Base-by-base conservation (phyloP, 1,140 invertebrate species). In the Megathymus violae region DNA sequence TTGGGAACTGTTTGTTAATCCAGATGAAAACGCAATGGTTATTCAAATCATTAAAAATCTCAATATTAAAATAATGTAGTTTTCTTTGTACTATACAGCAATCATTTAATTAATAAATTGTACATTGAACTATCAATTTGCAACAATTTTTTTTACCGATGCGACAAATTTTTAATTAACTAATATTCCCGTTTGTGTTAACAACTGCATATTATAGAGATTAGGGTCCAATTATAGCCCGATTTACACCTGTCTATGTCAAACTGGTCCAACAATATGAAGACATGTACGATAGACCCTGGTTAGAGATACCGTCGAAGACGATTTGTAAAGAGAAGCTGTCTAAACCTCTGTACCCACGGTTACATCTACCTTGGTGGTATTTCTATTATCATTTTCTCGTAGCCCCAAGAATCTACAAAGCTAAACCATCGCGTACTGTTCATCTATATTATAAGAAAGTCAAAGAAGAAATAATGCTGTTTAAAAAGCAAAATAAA, bases 311-410 rank as follows among this genome's bases (percentile, higher is more conserved):
- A 15, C 78, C 78, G 3, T 60, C 73, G 10, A 74, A 59, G 43
- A 43, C 74, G 27, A 64, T 71, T 11, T 80, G 78, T 19, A 69
- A 51, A 7, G 47, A 74, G 25, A 74, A 72, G 7, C 48, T 73
- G 0, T 22, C 61, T 2, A 64, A 47, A 16, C 73, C 69, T 4
- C 34, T 64, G 3, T 50, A 40, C 0, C 66, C 68, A 1, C 75
- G 65, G 64, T 41, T 63, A 14, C 72, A 73, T 2, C 11, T 78
- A 13, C 75, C 78, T 0, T 80, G 78, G 78, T 78, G 75, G 75
- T 80, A 76, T 56, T 74, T 69, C 31, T 77, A 64, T 14, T 80
- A 75, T 22, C 52, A 76, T 38, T 63, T 43, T 46, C 10, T 70
- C 13, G 14, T 71, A 4, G 54, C 25, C 1, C 36, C 38, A 9